Base-by-base conservation (phyloP, 2,888 invertebrate genomes). In the Tipula confusa region DNA sequence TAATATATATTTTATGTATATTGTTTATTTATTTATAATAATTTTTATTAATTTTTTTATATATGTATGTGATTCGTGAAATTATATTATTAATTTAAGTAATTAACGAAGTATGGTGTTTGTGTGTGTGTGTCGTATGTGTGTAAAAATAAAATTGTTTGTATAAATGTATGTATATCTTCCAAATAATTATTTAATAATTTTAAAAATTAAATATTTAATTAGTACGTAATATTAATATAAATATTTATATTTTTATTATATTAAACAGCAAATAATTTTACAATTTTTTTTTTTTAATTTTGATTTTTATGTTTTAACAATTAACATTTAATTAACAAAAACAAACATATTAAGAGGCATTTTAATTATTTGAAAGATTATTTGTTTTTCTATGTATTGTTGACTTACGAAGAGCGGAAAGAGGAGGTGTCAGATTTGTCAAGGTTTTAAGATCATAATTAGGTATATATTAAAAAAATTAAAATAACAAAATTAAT, bases 261-360 rank as follows among this genome's bases (percentile, higher is more conserved):
- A n/a, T 64, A 64, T 64, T 64, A 64, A 43, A 64, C 64, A 64
- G 64, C 64, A 64, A 64, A 64, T 24, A 64, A 64, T 24, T 24
- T 64, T 64, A 1, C 9, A 24, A 64, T 24, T 64, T 64, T 64
- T 43, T 6, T 15, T 15, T 48, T 64, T 64, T 64, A 24, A 24
- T 11, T 38, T 38, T 38, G 31, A n/a, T 43, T 43, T 43, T 43
- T 43, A 38, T 43, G 13, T 43, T 64, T 64, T 64, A 64, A 64
- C 64, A 64, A 64, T 64, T 64, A 64, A 64, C 64, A 64, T 64
- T 64, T 64, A 64, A 24, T 64, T 64, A 64, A 24, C n/a, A 43
- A 43, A 15, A 38, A 1, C n/a, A n/a, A n/a, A n/a, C n/a, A 2
- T 24, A 64, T 64, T 64, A 64, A 64, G 18, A 64, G 64, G 64